A percentile compares a stretch with the other conserved stretches of the same genome.
phyloP scores from a whole-genome alignment of 1,140 invertebrate species.

The Psilanteris sp. region DNA sequence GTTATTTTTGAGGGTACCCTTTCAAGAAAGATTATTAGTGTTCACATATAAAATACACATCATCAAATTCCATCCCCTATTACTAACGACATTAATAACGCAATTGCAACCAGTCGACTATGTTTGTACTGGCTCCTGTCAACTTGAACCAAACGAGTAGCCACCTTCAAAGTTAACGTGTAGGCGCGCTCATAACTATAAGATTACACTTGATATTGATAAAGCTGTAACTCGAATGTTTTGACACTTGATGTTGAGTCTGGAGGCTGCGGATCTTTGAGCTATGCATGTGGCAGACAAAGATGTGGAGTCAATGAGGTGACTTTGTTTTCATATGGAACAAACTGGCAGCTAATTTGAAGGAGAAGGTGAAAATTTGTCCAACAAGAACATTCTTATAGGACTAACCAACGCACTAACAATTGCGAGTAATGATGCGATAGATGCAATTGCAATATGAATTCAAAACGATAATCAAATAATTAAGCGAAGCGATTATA shows the following conservation, averaged over 20 bases:
- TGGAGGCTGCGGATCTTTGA: neutral
- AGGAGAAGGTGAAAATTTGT: conserved; percentile 68
- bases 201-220: no score
- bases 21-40: no score
- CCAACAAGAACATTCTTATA: conserved; percentile 66
- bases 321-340: conserved; percentile 76
- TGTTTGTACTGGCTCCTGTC: no score
- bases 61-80: no score
- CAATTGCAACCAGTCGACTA: no score
- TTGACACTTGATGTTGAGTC: neutral
- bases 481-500: conserved; percentile 73
- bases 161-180: no score
- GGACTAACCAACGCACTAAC: conserved; percentile 61
- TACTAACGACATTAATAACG: no score
- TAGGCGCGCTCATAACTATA: no score
- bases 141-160: no score
- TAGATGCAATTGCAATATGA: conserved; percentile 55
- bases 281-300: conserved; percentile 8
- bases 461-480: conserved; percentile 27
- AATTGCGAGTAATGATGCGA: conserved; percentile 49
- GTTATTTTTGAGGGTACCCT: no score
- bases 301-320: conserved; percentile 42
- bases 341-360: conserved; percentile 77
- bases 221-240: no score
- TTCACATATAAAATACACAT: no score